Evolutionary conservation across 2,888 invertebrate species (phyloP).

Genomic region (Sphaerophoria taeniata): DNA sequence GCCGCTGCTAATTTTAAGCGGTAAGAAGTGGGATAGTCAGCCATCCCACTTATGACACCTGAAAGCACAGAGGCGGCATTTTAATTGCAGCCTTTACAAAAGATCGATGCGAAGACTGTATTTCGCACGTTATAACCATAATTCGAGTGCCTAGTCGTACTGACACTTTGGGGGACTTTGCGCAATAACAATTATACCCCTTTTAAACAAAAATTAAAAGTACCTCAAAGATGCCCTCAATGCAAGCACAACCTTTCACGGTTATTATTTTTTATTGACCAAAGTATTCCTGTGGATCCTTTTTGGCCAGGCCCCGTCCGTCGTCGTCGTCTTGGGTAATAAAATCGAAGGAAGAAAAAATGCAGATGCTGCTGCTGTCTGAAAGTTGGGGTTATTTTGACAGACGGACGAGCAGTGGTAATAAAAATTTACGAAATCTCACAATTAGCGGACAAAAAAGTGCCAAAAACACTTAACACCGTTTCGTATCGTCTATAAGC

Average conservation of each 20-base stretch:
- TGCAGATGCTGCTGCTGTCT: constrained; percentile 49
- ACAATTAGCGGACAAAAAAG: constrained; percentile 68
- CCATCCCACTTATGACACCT: constrained; percentile 61
- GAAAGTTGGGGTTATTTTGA: background rate
- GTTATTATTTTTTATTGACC: constrained; percentile 77
- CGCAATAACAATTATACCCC: constrained; percentile 64
- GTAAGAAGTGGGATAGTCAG: background rate
- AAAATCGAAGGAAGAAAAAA: constrained; percentile 35
- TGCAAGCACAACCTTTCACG: constrained; percentile 76
- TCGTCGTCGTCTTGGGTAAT: constrained; percentile 45
- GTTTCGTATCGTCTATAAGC: constrained; percentile 10
- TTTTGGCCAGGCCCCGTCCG: too few relatives aligned
- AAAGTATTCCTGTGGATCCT: constrained; percentile 5
- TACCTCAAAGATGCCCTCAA: constrained; percentile 55
- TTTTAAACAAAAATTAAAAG: constrained; percentile 20
- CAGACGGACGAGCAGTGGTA: constrained; percentile 11
- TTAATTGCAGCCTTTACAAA: constrained; percentile 63
- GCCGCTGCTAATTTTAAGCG: constrained; percentile 22
- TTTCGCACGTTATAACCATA: constrained; percentile 69
- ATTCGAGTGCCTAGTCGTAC: constrained; percentile 42
- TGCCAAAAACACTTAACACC: constrained; percentile 70
- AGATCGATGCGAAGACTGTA: constrained; percentile 51
- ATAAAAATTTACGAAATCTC: constrained; percentile 69
- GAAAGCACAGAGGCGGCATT: constrained; percentile 17
- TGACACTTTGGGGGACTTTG: constrained; percentile 16